These are phyloP conservation scores for Drepanosiphum platanoidis DNA, from an alignment of 2,888 invertebrate genomes.

Conservation along the genomic window DNA sequence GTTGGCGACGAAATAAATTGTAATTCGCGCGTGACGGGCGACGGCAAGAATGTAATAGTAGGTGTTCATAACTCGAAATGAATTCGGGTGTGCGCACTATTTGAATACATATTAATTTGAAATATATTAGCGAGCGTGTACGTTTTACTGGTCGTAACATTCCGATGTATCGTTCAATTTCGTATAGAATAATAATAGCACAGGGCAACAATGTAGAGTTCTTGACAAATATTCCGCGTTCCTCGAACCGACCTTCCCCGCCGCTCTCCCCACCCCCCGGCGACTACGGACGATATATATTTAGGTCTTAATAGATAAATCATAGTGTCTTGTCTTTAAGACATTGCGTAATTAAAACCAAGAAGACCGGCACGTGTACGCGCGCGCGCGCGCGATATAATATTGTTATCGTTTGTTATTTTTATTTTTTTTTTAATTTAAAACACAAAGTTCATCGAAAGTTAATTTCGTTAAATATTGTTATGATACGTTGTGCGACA, in stretches of 20 bases:
- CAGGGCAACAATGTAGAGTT: neutral
- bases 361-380: too few relatives aligned
- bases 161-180: slow-evolving; percentile 20
- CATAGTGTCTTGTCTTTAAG: neutral
- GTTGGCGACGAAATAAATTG: too few relatives aligned
- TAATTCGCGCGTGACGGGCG: neutral
- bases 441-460: too few relatives aligned
- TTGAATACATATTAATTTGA: slow-evolving; percentile 17
- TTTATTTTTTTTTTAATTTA: too few relatives aligned
- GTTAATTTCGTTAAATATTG: too few relatives aligned
- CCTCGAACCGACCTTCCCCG: neutral
- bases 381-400: too few relatives aligned
- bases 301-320: neutral
- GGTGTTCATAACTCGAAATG: slow-evolving; percentile 9
- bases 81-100: slow-evolving; percentile 1
- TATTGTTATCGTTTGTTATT: too few relatives aligned
- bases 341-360: neutral
- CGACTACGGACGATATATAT: too few relatives aligned
- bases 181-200: slow-evolving; percentile 21
- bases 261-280: too few relatives aligned
- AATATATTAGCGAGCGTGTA: slow-evolving; percentile 3
- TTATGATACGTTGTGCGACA: too few relatives aligned
- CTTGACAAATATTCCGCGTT: neutral
- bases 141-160: slow-evolving; percentile 1
- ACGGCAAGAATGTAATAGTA: neutral